A percentile compares a stretch with the other conserved stretches of the same genome.
phyloP scores from a whole-genome alignment of 2,113 vertebrate genomes.

The Ammodytes dubius region DNA sequence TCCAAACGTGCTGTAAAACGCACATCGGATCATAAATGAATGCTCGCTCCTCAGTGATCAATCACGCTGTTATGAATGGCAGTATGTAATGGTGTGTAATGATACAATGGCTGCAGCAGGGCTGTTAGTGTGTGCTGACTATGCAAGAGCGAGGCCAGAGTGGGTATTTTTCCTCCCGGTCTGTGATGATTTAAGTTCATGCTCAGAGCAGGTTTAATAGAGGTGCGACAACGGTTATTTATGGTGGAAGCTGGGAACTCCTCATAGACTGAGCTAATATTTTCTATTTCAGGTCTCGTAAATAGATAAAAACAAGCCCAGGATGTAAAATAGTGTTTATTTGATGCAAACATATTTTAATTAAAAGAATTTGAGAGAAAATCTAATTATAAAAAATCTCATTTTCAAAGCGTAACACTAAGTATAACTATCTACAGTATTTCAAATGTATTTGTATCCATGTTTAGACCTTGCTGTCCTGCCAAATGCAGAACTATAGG shows the following conservation, averaged over 20 bases:
- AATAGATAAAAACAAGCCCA: neutral
- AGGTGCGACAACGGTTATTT: neutral
- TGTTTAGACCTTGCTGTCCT: neutral
- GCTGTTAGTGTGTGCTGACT: slow-evolving; percentile 61
- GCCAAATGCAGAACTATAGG: too few species aligned
- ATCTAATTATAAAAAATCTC: neutral
- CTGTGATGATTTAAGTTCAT: slow-evolving; percentile 31
- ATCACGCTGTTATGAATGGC: slow-evolving; percentile 59
- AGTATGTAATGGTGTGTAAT: slow-evolving; percentile 55
- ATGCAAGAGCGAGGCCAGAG: slow-evolving; percentile 28
- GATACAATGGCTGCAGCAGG: slow-evolving; percentile 59
- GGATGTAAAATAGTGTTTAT: neutral
- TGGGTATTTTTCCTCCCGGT: slow-evolving; percentile 12
- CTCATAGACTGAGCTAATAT: neutral
- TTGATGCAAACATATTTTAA: too few species aligned
- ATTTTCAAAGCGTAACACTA: neutral
- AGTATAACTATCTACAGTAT: neutral
- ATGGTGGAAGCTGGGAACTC: neutral
- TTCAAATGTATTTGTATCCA: neutral
- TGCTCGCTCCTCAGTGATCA: slow-evolving; percentile 35
- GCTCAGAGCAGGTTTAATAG: slow-evolving; percentile 29
- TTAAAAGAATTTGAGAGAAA: neutral
- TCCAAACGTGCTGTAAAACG: slow-evolving; percentile 43
- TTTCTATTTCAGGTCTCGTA: neutral
- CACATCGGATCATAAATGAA: slow-evolving; percentile 37